Evolutionary conservation across 2,888 invertebrate species (phyloP), one percentile per base, ranked within the genome.

Genomic region (Homarus gammarus): DNA sequence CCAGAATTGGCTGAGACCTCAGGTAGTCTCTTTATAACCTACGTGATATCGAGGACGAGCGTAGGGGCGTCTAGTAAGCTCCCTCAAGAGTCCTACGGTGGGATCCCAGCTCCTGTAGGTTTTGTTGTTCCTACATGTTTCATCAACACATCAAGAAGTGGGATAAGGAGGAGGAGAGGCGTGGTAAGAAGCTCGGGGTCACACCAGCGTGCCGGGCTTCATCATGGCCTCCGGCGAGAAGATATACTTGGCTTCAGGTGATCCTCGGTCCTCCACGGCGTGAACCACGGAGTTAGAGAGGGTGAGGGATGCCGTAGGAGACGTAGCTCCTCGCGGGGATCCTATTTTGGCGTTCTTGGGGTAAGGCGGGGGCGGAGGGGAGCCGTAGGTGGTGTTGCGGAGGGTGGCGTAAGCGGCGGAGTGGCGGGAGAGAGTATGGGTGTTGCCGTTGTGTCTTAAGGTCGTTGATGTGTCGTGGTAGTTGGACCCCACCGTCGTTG

Each of bases 171-270:
- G 5, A n/a, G 44, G 75, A 40, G 75, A n/a, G 40, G 22, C n/a
- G 44, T 44, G 40, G 75, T n/a, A 2, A 12, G 70, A 33, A 72
- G 72, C 22, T 70, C 22, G n/a, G 38, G 87, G 90, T 91, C 91
- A 91, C 89, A 91, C 91, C n/a, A 91, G 87, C 2, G 91, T 91
- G 18, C 91, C 91, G 2, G 91, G 91, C 51, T 91, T 91, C 87
- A 91, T 87, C 89, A 91, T 91, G 61, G 91, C 91, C 68, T 91
- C 91, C 22, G 90, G 84, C 44, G 91, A 91, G 82, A 91, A 91
- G 56, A 91, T 91, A 68, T 84, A 91, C 38, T 85, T 90, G 44
- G 89, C 77, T 51, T 91, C 91, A 6, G 87, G 82, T 6, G 87
- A 87, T 15, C 56, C 82, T 8, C 44, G 64, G 38, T 40, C 64